phyloP scores from a whole-genome alignment of 2,797 vertebrate genomes.

The Danio choprae region DNA sequence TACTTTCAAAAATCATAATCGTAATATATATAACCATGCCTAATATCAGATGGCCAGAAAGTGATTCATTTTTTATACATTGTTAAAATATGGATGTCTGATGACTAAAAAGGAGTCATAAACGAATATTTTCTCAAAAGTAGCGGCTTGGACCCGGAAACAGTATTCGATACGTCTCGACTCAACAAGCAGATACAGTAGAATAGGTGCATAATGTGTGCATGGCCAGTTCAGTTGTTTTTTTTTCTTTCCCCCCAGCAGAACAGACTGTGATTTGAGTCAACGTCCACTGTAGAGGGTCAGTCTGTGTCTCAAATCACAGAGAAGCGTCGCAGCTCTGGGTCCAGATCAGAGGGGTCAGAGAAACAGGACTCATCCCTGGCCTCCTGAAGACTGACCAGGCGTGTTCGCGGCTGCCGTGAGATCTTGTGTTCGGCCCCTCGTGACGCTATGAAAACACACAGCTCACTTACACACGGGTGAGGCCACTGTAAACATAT shows the following conservation, averaged over 20 bases:
- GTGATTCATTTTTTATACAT: no score
- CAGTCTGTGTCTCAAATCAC: constrained; percentile 46
- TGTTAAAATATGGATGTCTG: no score
- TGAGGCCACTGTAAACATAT: constrained; percentile 28
- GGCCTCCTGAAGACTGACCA: constrained; percentile 69
- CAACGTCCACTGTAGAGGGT: neutral
- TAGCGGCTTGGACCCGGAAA: no score
- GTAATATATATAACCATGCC: no score
- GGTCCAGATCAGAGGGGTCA: constrained; percentile 37
- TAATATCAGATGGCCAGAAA: no score
- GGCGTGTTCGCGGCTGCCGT: constrained; percentile 52
- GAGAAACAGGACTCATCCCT: constrained; percentile 41
- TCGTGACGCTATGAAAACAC: constrained; percentile 65
- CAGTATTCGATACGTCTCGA: no score
- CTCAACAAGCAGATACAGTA: no score
- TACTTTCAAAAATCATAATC: no score
- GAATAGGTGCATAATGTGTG: neutral
- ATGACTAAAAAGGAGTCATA: no score
- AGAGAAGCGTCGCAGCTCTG: constrained; percentile 56
- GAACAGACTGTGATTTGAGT: constrained; percentile 1
- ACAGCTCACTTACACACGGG: constrained; percentile 45
- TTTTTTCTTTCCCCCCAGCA: neutral
- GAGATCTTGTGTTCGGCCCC: constrained; percentile 57
- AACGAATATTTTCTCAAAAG: no score
- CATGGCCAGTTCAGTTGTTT: neutral